A percentile compares a stretch with the other conserved stretches of the same genome.
Conservation (phyloP, 2,888 invertebrate species). For the Dermolepida albohirtum region DNA sequence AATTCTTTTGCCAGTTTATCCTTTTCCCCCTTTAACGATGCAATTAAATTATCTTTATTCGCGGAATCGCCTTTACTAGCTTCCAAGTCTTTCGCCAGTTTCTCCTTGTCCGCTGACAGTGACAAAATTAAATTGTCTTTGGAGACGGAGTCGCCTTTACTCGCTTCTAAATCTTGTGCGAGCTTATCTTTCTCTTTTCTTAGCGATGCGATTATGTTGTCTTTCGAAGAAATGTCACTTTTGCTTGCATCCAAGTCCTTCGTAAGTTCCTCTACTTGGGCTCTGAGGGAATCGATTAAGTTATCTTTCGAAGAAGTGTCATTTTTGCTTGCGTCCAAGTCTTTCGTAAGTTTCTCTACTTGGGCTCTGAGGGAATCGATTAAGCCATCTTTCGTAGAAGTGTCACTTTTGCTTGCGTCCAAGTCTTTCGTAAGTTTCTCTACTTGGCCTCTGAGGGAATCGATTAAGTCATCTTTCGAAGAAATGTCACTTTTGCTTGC, state of each 20-base stretch:
- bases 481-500: background rate
- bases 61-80: background rate
- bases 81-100: conserved; percentile 12
- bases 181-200: conserved; percentile 1
- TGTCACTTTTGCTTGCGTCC: background rate
- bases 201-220: background rate
- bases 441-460: background rate
- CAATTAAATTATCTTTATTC: conserved; percentile 3
- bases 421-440: conserved; percentile 10
- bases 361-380: conserved; percentile 3
- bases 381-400: background rate
- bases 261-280: conserved; percentile 8
- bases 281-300: background rate
- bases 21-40: conserved; percentile 47
- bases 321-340: background rate
- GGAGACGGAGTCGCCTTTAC: background rate
- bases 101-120: conserved; percentile 18
- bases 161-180: conserved; percentile 4
- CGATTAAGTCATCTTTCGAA: background rate
- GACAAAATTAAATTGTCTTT: conserved; percentile 15
- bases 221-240: conserved; percentile 3
- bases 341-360: conserved; percentile 13
- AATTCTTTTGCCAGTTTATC: conserved; percentile 46
- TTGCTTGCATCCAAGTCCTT: conserved; percentile 7
- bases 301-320: conserved; percentile 3